These are phyloP conservation scores for Calypte anna DNA, from an alignment of 2,113 vertebrate genomes.

Conservation along the genomic window DNA sequence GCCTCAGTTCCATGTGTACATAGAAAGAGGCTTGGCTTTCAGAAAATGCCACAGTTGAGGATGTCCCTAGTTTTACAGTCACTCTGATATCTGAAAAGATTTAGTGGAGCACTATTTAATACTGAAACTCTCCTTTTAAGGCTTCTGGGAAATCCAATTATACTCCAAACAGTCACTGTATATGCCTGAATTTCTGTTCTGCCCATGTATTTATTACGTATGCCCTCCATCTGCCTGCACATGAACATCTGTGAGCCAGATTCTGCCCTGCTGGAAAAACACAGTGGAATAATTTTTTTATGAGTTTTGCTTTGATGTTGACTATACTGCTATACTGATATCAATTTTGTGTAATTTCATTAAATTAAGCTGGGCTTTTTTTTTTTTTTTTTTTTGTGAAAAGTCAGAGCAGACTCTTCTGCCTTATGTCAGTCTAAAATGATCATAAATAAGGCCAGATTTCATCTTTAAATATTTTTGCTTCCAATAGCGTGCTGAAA, in stretches of 20 bases:
- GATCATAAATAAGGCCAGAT: not conserved
- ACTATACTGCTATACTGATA: not conserved
- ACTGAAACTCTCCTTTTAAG: not conserved
- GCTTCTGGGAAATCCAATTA: not conserved
- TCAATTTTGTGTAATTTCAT: not conserved
- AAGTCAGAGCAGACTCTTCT: not conserved
- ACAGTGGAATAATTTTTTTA: not conserved
- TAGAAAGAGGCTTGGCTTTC: not conserved
- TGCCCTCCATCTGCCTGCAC: not conserved
- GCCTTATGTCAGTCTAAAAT: not conserved
- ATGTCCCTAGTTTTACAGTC: not conserved
- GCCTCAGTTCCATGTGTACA: not conserved
- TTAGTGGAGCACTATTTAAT: not conserved
- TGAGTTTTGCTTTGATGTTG: not conserved
- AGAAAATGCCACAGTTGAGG: not conserved
- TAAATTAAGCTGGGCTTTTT: not conserved
- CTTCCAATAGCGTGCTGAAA: not conserved
- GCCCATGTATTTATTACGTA: not conserved
- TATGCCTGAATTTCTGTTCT: not conserved
- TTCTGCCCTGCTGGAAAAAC: not conserved
- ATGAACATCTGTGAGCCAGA: constrained; percentile 20
- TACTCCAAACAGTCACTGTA: not conserved
- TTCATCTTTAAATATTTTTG: not conserved
- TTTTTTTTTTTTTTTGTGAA: not conserved
- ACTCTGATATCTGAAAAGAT: not conserved